A percentile compares a stretch with the other conserved stretches of the same genome.
Conservation (phyloP, 2,888 invertebrate genomes). For the Schrankia costaestrigalis region DNA sequence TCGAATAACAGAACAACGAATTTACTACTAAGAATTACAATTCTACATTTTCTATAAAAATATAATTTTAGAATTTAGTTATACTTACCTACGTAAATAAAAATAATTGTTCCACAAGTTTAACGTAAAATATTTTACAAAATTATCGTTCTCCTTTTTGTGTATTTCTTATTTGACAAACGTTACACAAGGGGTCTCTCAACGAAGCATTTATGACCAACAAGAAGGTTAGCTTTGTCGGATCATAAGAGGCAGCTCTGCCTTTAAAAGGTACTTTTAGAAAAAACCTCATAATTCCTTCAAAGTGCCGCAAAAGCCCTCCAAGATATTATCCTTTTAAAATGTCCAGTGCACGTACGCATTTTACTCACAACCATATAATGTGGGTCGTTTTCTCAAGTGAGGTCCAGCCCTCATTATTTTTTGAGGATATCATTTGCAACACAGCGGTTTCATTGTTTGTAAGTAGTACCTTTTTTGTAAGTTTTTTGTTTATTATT, state of each 20-base stretch:
- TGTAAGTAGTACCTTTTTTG: constrained; percentile 35
- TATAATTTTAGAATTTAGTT: no score
- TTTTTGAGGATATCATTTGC: constrained; percentile 59
- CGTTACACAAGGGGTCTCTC: constrained; percentile 4
- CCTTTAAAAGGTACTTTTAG: constrained; percentile 17
- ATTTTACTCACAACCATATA: constrained; percentile 40
- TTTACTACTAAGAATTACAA: no score
- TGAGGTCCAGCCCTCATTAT: constrained; percentile 64
- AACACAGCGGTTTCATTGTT: constrained; percentile 58
- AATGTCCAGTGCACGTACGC: constrained; percentile 52
- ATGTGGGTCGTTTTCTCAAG: constrained; percentile 45
- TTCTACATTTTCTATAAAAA: no score
- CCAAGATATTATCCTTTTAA: constrained; percentile 54
- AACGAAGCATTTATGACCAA: constrained; percentile 9
- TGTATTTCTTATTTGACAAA: constrained; percentile 4
- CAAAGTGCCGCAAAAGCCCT: constrained; percentile 34
- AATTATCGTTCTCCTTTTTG: no score
- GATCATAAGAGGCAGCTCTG: constrained; percentile 13
- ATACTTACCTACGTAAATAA: no score
- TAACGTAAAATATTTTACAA: no score
- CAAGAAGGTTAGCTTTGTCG: constrained; percentile 12
- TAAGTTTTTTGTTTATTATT: constrained; percentile 15
- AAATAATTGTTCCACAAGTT: no score
- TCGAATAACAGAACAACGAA: no score
- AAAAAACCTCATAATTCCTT: constrained; percentile 24